Conservation (phyloP, 2,888 invertebrate genomes). For the Byasa hedistus region DNA sequence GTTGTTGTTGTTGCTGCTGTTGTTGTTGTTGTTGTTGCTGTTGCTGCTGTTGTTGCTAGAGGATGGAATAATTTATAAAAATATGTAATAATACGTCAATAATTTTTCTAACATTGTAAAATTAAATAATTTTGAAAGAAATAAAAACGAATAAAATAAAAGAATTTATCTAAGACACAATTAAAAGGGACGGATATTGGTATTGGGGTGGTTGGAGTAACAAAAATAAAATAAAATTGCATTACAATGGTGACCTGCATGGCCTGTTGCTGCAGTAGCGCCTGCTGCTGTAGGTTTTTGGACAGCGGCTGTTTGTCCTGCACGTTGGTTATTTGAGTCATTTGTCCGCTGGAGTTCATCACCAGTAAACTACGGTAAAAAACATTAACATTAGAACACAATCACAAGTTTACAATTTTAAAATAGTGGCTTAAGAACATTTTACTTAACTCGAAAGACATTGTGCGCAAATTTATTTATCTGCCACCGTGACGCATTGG, state of each 20-base stretch:
- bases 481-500: no score
- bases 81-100: neutral
- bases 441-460: no score
- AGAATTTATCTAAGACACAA: no score
- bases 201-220: neutral
- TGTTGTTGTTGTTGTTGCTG: conserved; percentile 56
- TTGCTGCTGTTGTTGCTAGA: conserved; percentile 51
- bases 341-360: conserved; percentile 80
- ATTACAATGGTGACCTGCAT: conserved; percentile 52
- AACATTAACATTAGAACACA: neutral
- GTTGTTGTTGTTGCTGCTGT: conserved; percentile 58
- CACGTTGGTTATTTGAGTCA: conserved; percentile 72
- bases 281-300: conserved; percentile 73
- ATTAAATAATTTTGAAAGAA: neutral
- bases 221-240: conserved; percentile 2
- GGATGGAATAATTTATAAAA: neutral
- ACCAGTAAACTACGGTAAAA: conserved; percentile 70
- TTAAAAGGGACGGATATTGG: no score
- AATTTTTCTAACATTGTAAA: neutral
- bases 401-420: no score
- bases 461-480: no score
- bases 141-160: no score
- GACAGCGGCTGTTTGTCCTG: conserved; percentile 77
- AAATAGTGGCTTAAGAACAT: no score
- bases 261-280: conserved; percentile 63